phyloP scores from a whole-genome alignment of 2,797 vertebrate species.

The Gallinago stenura region DNA sequence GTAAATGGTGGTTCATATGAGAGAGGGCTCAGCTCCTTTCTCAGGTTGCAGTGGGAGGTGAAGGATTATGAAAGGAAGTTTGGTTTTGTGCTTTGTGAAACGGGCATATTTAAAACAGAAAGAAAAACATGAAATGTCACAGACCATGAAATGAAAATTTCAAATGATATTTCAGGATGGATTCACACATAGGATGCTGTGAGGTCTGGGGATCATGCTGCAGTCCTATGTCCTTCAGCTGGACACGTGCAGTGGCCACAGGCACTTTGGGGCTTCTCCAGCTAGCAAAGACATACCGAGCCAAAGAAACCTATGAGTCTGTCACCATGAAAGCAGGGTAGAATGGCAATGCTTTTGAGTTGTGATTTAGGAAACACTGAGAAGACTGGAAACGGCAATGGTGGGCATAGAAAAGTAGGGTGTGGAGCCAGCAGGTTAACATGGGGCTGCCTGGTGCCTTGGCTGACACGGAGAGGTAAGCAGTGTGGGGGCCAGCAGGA shows the following conservation, averaged over 20 bases:
- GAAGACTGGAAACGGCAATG: background rate
- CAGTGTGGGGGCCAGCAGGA: background rate
- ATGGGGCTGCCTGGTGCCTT: rapidly evolving
- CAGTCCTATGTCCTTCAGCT: background rate
- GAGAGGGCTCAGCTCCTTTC: background rate
- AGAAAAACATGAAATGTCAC: constrained; percentile 9
- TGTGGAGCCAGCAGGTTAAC: background rate
- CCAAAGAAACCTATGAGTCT: background rate
- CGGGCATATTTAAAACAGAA: constrained; percentile 28
- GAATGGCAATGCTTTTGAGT: background rate
- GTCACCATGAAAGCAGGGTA: background rate
- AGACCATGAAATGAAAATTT: constrained; percentile 62
- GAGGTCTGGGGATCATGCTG: background rate
- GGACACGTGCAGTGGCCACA: background rate
- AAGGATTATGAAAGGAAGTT: constrained; percentile 17
- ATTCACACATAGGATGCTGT: background rate
- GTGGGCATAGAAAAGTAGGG: background rate
- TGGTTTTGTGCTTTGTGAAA: constrained; percentile 52
- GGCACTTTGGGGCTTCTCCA: background rate
- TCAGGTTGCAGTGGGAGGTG: background rate
- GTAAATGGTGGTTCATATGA: background rate
- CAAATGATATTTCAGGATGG: background rate
- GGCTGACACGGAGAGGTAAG: background rate
- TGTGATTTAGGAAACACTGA: background rate
- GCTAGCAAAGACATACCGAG: rapidly evolving